Base-by-base conservation (phyloP, 2,797 vertebrate genomes). In the Poeciliopsis presidionis region DNA sequence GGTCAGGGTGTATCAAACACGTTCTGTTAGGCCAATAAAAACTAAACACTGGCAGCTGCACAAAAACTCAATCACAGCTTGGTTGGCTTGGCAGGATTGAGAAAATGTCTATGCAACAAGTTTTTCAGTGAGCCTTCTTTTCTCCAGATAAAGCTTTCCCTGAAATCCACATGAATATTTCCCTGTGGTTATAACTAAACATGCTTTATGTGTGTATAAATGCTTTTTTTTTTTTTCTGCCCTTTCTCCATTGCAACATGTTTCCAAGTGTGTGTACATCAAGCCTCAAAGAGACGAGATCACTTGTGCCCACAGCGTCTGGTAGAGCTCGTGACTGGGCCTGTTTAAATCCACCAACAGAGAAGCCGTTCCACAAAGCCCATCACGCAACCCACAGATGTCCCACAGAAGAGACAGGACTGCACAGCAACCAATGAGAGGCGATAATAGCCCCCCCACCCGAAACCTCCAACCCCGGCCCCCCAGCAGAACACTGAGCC, bases 361-460 rank as follows among this genome's bases (percentile, higher is more conserved):
- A 93, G 89, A 89, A 92, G 67, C 93, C 90, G 90, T 86, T 94
- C 93, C 90, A 89, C 91, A 90, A 87, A 94, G 87, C 89, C 91
- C 92, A 94, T 94, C 94, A 96, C 94, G 94, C 94, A 95, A 95
- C 87, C 93, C 95, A 95, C 95, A 95, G 92, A 94, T 95, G 95
- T 94, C 91, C 93, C 90, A 94, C 94, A 95, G 93, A 91, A 94
- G 92, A 95, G 90, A 93, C 93, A 87, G 80, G 82, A 87, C 88
- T 82, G 82, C 76, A 57, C 91, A 72, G 74, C 92, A 93, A 94
- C 91, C 90, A 93, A 90, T 86, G 84, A 92, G 85, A 80, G 89
- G 89, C 84, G 91, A 90, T 89, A 91, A 92, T 89, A 92, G 78
- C 80, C 84, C 84, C 78, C 25, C 22, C 20, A 2, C 7, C 57